Conservation (phyloP, 2,797 vertebrate genomes). For the Vireo griseus region DNA sequence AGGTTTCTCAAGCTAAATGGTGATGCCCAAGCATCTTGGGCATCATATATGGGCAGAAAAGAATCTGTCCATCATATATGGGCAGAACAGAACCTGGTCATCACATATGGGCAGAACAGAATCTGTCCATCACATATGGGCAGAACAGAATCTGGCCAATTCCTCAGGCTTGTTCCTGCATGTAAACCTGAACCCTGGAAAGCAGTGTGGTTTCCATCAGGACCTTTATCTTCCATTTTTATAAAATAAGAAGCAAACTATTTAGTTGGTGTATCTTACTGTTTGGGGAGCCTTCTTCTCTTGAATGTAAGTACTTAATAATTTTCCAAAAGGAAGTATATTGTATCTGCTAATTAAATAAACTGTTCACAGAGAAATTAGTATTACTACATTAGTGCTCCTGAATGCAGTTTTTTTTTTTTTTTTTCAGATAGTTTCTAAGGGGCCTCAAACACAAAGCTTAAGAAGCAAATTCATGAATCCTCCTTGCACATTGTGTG, state of each 20-base stretch:
- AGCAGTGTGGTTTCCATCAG: slow-evolving; percentile 5
- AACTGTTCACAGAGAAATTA: slow-evolving; percentile 25
- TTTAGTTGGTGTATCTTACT: background rate
- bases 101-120: background rate
- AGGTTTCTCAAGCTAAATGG: background rate
- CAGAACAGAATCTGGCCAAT: background rate
- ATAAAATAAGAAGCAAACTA: slow-evolving; percentile 21
- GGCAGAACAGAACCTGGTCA: background rate
- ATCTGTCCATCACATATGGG: background rate
- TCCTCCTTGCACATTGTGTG: background rate
- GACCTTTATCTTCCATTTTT: slow-evolving; percentile 10
- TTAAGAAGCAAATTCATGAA: background rate
- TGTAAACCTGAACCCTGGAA: slow-evolving; percentile 14
- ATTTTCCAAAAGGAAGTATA: slow-evolving; percentile 43
- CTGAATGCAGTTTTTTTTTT: background rate
- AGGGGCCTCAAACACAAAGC: background rate
- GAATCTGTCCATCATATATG: too few relatives aligned
- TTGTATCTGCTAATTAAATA: slow-evolving; percentile 39
- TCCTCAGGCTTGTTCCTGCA: background rate
- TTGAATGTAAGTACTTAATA: slow-evolving; percentile 37
- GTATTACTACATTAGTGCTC: slow-evolving; percentile 9
- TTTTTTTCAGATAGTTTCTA: background rate
- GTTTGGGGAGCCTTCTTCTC: background rate
- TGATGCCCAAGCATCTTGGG: background rate
- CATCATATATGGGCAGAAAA: too few relatives aligned